Conservation (phyloP, 2,797 vertebrate genomes). For the Mormyrus proboscirostris region DNA sequence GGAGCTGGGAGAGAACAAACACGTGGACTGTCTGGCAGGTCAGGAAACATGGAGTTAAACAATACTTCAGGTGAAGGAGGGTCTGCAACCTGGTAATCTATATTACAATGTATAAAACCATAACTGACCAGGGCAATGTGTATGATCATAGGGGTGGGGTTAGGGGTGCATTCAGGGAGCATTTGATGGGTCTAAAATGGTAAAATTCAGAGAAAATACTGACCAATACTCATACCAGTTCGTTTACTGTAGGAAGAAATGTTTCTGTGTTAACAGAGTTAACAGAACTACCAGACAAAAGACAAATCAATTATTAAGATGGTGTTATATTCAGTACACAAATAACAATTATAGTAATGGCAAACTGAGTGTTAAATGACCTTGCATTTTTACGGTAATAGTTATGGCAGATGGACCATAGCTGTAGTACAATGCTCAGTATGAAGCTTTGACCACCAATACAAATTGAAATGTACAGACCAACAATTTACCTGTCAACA, state of each 20-base stretch:
- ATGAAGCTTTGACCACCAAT: background rate
- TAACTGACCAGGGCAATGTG: background rate
- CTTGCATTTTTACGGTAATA: background rate
- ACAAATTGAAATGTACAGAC: constrained; percentile 3
- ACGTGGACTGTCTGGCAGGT: background rate
- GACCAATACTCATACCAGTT: background rate
- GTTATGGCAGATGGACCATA: background rate
- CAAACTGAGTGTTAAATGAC: background rate
- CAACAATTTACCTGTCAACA: constrained; percentile 26
- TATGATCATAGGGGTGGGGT: background rate
- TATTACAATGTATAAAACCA: background rate
- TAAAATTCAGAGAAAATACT: constrained; percentile 5
- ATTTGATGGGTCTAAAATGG: background rate
- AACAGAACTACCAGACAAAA: background rate
- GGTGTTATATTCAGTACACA: background rate
- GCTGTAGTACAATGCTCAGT: constrained; percentile 11
- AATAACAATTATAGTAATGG: background rate
- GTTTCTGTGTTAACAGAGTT: background rate
- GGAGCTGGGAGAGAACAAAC: background rate
- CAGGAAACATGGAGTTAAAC: background rate
- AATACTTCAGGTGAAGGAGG: background rate
- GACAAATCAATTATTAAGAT: constrained; percentile 15
- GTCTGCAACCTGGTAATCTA: constrained; percentile 11
- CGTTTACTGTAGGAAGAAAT: background rate
- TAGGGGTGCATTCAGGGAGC: background rate